Conservation (phyloP, 37 sponge, comb jelly and placozoan genomes). For the Petrosia ficiformis region DNA sequence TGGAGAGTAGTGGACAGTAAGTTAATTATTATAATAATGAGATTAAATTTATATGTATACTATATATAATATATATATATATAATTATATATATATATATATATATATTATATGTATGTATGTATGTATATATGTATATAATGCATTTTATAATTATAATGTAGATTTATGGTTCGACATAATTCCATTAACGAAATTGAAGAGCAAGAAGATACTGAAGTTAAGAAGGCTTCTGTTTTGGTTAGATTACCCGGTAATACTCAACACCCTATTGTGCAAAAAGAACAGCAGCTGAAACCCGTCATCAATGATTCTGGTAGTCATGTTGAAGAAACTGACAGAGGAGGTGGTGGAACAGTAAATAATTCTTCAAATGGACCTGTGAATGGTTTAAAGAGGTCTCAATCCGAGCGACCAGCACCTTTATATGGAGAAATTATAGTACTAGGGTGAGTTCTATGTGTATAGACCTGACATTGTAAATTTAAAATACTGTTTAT, state of each 20-base stretch:
- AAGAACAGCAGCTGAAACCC: no score
- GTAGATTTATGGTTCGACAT: no score
- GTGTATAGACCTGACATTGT: no score
- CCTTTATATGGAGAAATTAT: constrained; percentile 86
- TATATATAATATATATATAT: no score
- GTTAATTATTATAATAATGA: no score
- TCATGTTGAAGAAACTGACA: background rate
- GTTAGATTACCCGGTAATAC: background rate
- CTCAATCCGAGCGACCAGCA: constrained; percentile 31
- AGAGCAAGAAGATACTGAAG: background rate
- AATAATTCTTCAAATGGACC: background rate
- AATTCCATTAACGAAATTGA: background rate
- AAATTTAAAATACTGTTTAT: background rate
- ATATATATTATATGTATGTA: no score
- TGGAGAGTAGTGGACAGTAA: background rate
- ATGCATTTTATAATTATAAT: no score
- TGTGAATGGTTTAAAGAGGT: background rate
- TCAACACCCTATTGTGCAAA: background rate
- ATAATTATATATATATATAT: no score
- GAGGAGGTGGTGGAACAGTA: background rate
- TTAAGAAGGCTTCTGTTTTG: background rate
- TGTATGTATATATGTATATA: no score
- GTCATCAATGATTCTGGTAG: background rate
- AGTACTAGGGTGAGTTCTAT: constrained; percentile 77
- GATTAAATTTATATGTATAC: no score